Evolutionary conservation across 2,797 vertebrate genomes (phyloP).

Genomic region (Vultur gryphus): DNA sequence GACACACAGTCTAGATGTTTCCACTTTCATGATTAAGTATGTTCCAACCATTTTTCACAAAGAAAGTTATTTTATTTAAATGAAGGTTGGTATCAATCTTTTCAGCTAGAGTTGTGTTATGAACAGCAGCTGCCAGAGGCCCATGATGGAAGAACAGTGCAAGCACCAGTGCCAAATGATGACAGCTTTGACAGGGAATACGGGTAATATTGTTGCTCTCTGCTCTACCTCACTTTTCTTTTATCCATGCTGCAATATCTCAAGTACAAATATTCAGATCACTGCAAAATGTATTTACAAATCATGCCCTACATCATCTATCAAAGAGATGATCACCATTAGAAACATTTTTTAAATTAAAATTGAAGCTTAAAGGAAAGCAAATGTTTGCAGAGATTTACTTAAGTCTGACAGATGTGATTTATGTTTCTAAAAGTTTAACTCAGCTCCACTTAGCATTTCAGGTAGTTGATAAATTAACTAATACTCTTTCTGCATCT

Average conservation of each 20-base stretch:
- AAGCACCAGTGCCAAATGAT: neutral
- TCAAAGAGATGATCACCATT: neutral
- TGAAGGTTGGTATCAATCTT: neutral
- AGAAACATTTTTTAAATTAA: conserved; percentile 36
- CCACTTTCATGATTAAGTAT: neutral
- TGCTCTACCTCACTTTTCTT: neutral
- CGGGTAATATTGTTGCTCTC: neutral
- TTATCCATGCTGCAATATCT: neutral
- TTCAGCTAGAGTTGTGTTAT: neutral
- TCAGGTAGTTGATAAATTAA: conserved; percentile 1
- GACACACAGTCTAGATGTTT: neutral
- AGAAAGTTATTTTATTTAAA: neutral
- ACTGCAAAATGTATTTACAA: neutral
- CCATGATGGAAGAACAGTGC: neutral
- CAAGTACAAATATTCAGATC: neutral
- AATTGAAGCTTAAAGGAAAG: conserved; percentile 26
- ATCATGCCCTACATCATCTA: neutral
- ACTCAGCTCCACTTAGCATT: conserved; percentile 1
- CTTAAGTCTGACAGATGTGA: conserved; percentile 8
- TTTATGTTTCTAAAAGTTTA: conserved; percentile 48
- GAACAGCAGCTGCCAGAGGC: neutral
- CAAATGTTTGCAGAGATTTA: conserved; percentile 22
- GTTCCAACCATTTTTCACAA: neutral
- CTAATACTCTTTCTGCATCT: neutral
- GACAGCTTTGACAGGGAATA: neutral